phyloP scores from a whole-genome alignment of 2,113 vertebrate species.

The Manacus vitellinus region DNA sequence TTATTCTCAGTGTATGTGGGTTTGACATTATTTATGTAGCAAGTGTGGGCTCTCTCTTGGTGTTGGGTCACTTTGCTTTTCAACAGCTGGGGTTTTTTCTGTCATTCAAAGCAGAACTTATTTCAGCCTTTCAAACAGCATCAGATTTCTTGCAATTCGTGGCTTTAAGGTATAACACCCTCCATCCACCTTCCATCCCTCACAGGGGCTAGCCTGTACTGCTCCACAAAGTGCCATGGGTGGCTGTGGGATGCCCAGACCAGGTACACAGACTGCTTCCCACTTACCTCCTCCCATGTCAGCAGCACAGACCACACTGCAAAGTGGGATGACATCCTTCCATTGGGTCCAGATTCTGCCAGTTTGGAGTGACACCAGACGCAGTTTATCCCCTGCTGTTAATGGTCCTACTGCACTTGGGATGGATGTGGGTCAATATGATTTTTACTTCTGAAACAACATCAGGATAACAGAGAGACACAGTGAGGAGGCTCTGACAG shows the following conservation, averaged over 20 bases:
- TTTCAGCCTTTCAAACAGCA: background rate
- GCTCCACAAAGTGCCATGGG: rapidly evolving
- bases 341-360: background rate
- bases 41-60: background rate
- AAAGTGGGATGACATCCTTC: background rate
- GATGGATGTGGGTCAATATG: background rate
- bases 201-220: background rate
- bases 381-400: background rate
- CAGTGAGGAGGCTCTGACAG: background rate
- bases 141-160: background rate
- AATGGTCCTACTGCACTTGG: background rate
- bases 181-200: rapidly evolving
- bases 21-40: conserved; percentile 20
- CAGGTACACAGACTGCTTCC: rapidly evolving
- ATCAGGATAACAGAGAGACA: background rate
- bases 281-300: background rate
- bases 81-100: background rate
- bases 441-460: background rate
- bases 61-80: background rate
- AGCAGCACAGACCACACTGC: rapidly evolving
- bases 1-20: background rate
- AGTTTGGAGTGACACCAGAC: background rate
- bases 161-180: background rate
- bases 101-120: background rate
- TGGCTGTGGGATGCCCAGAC: background rate